Percentiles rank a stretch among this genome's conserved stretches.
Conservation (phyloP, 2,888 invertebrate species). For the Oithona nana region DNA sequence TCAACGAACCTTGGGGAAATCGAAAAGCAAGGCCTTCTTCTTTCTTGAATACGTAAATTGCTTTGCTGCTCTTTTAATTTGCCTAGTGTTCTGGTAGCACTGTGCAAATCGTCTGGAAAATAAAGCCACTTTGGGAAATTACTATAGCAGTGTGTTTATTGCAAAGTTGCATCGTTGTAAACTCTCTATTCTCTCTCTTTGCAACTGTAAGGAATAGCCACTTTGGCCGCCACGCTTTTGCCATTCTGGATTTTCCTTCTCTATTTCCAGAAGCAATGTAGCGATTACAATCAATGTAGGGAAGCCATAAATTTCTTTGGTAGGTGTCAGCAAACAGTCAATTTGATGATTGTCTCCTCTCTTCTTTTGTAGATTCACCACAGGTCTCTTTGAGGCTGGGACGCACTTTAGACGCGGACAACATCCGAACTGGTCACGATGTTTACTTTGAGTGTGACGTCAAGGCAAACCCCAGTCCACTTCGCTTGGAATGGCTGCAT, state of each 20-base stretch:
- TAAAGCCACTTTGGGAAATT: neutral
- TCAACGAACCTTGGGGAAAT: too few relatives aligned
- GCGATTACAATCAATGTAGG: neutral
- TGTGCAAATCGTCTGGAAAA: neutral
- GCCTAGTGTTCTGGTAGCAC: neutral
- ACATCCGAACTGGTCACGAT: constrained; percentile 79
- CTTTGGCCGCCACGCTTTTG: too few relatives aligned
- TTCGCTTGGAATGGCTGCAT: constrained; percentile 66
- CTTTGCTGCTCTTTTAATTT: too few relatives aligned
- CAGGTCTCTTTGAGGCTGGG: constrained; percentile 60
- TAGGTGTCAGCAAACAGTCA: neutral
- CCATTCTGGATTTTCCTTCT: too few relatives aligned
- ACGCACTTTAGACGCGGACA: constrained; percentile 60
- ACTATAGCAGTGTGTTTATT: neutral
- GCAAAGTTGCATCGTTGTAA: too few relatives aligned
- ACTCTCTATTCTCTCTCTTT: too few relatives aligned
- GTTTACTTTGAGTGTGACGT: constrained; percentile 84
- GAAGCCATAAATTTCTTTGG: neutral
- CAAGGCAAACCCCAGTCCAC: constrained; percentile 63
- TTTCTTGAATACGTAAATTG: too few relatives aligned
- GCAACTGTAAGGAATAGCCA: too few relatives aligned
- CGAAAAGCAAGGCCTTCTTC: too few relatives aligned
- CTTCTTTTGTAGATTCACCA: constrained; percentile 46
- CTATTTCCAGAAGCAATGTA: too few relatives aligned
- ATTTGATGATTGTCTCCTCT: neutral